These are phyloP conservation scores for Leptinotarsa tumamoca DNA, from an alignment of 2,888 invertebrate genomes.

Conservation along the genomic window DNA sequence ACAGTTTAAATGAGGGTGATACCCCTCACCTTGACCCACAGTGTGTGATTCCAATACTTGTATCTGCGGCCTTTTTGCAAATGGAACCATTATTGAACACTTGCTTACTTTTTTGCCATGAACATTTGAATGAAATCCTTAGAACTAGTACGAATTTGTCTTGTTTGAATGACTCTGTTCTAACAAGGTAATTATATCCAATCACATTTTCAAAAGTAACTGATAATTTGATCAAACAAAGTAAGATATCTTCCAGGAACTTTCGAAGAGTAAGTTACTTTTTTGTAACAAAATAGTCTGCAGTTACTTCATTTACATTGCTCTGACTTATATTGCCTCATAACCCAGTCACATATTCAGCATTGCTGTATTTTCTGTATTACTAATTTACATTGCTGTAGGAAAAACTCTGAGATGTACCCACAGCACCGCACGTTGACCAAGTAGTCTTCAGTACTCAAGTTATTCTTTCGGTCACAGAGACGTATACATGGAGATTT, in stretches of 20 bases:
- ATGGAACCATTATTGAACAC: conserved; percentile 92
- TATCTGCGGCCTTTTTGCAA: conserved; percentile 94
- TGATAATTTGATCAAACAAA: not conserved
- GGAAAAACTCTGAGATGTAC: too few relatives aligned
- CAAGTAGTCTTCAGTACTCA: too few relatives aligned
- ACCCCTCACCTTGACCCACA: conserved; percentile 81
- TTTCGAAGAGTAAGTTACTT: too few relatives aligned
- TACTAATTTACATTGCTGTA: too few relatives aligned
- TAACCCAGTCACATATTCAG: too few relatives aligned
- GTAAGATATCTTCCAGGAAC: not conserved
- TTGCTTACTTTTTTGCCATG: conserved; percentile 88
- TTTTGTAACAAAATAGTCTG: too few relatives aligned
- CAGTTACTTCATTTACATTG: too few relatives aligned
- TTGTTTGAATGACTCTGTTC: conserved; percentile 84
- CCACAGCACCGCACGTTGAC: too few relatives aligned
- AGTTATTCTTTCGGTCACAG: too few relatives aligned
- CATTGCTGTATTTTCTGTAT: too few relatives aligned
- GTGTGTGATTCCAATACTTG: conserved; percentile 92
- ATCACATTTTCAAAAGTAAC: not conserved
- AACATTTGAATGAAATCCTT: conserved; percentile 88
- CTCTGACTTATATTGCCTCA: too few relatives aligned
- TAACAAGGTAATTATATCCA: conserved; percentile 69
- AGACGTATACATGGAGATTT: too few relatives aligned
- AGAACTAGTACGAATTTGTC: conserved; percentile 88
- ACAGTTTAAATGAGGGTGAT: conserved; percentile 74